phyloP scores from a whole-genome alignment of 2,113 vertebrate species.

The Spilogale gracilis region DNA sequence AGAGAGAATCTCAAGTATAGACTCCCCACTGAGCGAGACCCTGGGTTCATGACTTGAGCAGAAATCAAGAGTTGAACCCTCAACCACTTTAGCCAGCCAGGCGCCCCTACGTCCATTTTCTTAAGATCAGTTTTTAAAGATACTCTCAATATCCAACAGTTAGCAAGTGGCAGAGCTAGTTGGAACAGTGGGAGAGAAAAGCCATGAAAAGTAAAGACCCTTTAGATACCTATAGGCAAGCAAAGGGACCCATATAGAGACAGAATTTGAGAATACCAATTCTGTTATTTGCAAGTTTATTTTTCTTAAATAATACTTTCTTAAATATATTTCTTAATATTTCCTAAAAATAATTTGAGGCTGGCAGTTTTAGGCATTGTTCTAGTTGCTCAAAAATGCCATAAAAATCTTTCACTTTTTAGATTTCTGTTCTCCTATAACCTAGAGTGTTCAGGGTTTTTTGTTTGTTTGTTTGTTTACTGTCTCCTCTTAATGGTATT shows the following conservation, averaged over 20 bases:
- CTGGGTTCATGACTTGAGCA: neutral
- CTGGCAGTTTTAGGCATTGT: neutral
- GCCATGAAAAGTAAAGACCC: neutral
- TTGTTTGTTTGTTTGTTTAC: neutral
- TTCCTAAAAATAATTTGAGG: neutral
- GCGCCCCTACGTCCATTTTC: neutral
- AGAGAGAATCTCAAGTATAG: no score
- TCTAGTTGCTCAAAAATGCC: constrained; percentile 13
- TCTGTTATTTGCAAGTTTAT: neutral
- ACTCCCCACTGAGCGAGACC: neutral
- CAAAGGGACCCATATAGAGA: neutral
- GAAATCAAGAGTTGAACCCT: neutral
- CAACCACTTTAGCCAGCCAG: neutral
- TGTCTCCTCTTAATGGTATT: neutral
- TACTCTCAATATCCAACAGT: neutral
- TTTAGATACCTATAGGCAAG: neutral
- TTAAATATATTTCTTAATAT: no score
- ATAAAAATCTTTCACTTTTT: neutral
- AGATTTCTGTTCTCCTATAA: neutral
- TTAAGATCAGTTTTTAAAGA: neutral
- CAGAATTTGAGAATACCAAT: neutral
- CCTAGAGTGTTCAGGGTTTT: neutral
- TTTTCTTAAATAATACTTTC: neutral
- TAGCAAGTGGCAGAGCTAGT: neutral
- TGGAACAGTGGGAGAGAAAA: neutral